Percentiles rank a stretch among this genome's conserved stretches.
phyloP scores from a whole-genome alignment of 2,888 invertebrate species.

The Physocephala rufipes region DNA sequence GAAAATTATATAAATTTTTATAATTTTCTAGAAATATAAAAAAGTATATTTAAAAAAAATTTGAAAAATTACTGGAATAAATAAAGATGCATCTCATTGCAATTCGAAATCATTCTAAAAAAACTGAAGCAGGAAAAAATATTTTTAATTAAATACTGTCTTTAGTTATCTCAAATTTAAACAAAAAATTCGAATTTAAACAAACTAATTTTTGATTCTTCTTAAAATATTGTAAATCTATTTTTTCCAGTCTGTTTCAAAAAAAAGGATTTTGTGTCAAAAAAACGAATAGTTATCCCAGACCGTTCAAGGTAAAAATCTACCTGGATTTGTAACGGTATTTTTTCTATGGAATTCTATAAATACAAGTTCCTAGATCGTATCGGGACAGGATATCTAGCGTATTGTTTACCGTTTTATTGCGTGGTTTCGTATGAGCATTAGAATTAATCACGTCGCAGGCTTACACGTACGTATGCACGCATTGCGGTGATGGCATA shows the following conservation, averaged over 20 bases:
- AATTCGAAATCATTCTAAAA: too few species aligned
- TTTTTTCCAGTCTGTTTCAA: background rate
- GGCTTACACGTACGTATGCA: too few species aligned
- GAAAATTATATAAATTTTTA: too few species aligned
- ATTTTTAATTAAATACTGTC: too few species aligned
- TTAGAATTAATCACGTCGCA: slow-evolving; percentile 20
- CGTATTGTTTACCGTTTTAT: too few species aligned
- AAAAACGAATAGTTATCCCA: background rate
- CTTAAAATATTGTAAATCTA: background rate
- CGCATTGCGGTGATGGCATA: slow-evolving; percentile 28
- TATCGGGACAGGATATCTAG: too few species aligned
- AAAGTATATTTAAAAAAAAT: background rate
- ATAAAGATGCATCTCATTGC: too few species aligned
- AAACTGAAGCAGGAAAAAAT: too few species aligned
- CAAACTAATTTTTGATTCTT: background rate
- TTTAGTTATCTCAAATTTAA: too few species aligned
- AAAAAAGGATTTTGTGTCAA: background rate
- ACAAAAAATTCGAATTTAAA: background rate
- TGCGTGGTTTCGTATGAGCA: background rate
- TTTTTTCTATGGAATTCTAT: background rate
- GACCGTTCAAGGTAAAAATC: background rate
- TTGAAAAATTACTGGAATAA: background rate
- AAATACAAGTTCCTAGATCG: too few species aligned
- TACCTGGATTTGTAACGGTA: slow-evolving; percentile 14
- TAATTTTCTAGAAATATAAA: slow-evolving; percentile 1